Conservation (phyloP, 2,797 vertebrate genomes). For the Clarias platycephalus region DNA sequence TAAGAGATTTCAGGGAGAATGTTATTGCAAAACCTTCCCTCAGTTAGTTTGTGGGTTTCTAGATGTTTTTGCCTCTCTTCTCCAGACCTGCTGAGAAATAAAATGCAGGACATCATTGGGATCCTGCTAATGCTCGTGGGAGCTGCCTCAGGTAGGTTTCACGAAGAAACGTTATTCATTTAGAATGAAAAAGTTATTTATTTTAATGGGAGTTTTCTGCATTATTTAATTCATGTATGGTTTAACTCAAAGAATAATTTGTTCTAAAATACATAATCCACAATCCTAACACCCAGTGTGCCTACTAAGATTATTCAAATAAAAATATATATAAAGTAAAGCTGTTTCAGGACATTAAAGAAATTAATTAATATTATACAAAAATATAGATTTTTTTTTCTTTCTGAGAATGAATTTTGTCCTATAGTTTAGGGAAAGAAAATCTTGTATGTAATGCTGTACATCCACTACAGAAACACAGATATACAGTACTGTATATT, state of each 20-base stretch:
- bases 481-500: too few species aligned
- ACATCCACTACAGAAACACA: background rate
- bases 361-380: background rate
- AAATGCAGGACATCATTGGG: background rate
- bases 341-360: background rate
- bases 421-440: background rate
- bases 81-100: background rate
- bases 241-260: background rate
- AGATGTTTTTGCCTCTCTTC: background rate
- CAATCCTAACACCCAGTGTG: too few species aligned
- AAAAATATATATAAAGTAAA: background rate
- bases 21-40: too few species aligned
- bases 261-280: too few species aligned
- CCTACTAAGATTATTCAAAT: background rate
- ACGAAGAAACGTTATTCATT: too few species aligned
- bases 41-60: background rate
- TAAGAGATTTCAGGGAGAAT: too few species aligned
- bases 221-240: background rate
- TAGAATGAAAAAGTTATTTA: background rate
- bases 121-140: background rate
- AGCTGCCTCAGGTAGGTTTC: background rate
- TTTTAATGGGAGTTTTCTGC: background rate
- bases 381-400: background rate
- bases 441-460: background rate
- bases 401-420: background rate